A percentile compares a stretch with the other conserved stretches of the same genome.
These are phyloP conservation scores for Lepidurus couesii DNA, from an alignment of 1,140 invertebrate species.

Conservation along the genomic window DNA sequence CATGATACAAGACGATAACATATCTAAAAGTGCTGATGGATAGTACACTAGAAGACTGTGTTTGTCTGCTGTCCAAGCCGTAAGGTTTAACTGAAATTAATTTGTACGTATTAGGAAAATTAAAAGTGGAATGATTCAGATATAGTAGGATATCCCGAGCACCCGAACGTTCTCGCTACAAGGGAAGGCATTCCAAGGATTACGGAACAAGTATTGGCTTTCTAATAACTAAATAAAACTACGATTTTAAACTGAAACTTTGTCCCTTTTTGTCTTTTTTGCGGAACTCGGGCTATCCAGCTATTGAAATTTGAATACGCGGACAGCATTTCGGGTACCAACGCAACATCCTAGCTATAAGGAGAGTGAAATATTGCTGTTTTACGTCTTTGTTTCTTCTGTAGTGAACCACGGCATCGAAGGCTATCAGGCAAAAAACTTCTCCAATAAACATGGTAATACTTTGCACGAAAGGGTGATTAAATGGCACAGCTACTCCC, in stretches of 20 bases:
- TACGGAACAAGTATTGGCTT: not conserved
- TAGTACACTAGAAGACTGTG: not conserved
- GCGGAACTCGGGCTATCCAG: too few relatives aligned
- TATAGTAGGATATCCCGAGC: not conserved
- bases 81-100: not conserved
- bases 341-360: too few relatives aligned
- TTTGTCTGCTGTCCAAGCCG: not conserved
- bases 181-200: not conserved
- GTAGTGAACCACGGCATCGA: not conserved
- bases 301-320: too few relatives aligned
- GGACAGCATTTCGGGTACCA: too few relatives aligned
- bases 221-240: too few relatives aligned
- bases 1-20: conserved; percentile 15
- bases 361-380: not conserved
- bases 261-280: too few relatives aligned
- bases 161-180: not conserved
- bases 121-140: not conserved
- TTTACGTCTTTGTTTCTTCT: not conserved
- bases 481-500: not conserved
- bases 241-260: too few relatives aligned
- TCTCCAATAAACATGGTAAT: not conserved
- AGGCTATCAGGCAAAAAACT: not conserved
- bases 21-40: not conserved
- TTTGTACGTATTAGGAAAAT: too few relatives aligned
- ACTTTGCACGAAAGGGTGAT: not conserved